A percentile compares a stretch with the other conserved stretches of the same genome.
These are phyloP conservation scores for Osmerus eperlanus DNA, from an alignment of 2,113 vertebrate genomes.

Conservation along the genomic window DNA sequence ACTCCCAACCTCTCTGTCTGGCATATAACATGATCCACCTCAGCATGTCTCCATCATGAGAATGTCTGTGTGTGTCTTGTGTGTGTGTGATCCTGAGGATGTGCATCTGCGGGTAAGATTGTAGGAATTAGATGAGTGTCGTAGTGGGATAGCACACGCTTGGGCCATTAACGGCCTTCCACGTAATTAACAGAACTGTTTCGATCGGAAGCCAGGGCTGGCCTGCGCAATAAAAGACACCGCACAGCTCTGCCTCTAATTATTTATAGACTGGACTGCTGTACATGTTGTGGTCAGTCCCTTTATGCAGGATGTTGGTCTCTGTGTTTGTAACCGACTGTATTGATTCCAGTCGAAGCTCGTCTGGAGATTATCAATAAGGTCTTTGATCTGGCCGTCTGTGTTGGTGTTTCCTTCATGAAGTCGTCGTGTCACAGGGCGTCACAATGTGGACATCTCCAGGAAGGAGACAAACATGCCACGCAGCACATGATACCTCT, in stretches of 20 bases:
- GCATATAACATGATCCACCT: conserved; percentile 52
- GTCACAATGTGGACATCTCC: conserved; percentile 29
- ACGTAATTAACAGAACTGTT: conserved; percentile 68
- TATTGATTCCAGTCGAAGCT: conserved; percentile 63
- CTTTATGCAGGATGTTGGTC: conserved; percentile 70
- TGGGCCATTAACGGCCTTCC: conserved; percentile 57
- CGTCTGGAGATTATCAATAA: conserved; percentile 63
- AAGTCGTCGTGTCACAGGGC: conserved; percentile 59
- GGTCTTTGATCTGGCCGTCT: conserved; percentile 61
- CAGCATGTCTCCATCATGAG: conserved; percentile 19
- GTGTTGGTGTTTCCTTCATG: conserved; percentile 67
- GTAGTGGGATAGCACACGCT: conserved; percentile 32
- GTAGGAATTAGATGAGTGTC: conserved; percentile 28
- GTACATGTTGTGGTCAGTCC: conserved; percentile 69
- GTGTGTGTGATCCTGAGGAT: conserved; percentile 13
- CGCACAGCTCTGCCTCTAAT: conserved; percentile 68
- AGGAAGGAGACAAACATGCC: conserved; percentile 20
- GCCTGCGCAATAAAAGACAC: conserved; percentile 61
- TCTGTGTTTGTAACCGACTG: conserved; percentile 65
- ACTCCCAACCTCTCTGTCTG: conserved; percentile 38
- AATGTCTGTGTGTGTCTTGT: conserved; percentile 16
- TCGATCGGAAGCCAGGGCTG: conserved; percentile 52
- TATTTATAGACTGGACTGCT: conserved; percentile 72
- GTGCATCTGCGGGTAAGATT: conserved; percentile 35
- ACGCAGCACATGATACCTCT: no score